Evolutionary conservation across 2,113 vertebrate species (phyloP).

Genomic region (Rana temporaria): DNA sequence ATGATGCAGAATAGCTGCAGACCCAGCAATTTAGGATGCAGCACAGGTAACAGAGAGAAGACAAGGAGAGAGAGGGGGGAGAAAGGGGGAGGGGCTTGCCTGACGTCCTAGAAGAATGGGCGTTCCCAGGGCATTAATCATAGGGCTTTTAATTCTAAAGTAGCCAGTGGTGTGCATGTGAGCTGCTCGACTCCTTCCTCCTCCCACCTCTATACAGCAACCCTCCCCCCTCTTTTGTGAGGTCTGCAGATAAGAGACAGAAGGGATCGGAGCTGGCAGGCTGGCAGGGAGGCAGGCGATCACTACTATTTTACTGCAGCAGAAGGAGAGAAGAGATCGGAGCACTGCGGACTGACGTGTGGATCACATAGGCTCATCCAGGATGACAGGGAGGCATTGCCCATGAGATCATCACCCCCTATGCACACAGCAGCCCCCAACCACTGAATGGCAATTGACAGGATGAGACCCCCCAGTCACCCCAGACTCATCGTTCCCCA

Average conservation of each 20-base stretch:
- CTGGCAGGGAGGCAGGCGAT: slow-evolving; percentile 36
- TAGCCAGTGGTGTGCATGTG: slow-evolving; percentile 47
- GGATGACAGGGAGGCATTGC: too few species aligned
- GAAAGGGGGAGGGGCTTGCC: not conserved
- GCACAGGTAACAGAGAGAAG: slow-evolving; percentile 35
- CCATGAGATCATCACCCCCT: not conserved
- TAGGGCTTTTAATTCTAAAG: slow-evolving; percentile 31
- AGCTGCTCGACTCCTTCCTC: slow-evolving; percentile 39
- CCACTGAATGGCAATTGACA: not conserved
- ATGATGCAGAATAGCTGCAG: slow-evolving; percentile 49
- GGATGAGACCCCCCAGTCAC: slow-evolving; percentile 11
- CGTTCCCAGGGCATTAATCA: slow-evolving; percentile 31
- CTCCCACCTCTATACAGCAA: not conserved
- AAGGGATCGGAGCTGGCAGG: slow-evolving; percentile 3
- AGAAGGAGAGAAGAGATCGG: slow-evolving; percentile 28
- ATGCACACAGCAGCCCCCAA: not conserved
- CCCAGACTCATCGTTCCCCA: slow-evolving; percentile 14
- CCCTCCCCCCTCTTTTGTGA: slow-evolving; percentile 53
- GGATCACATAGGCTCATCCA: too few species aligned
- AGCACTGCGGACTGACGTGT: slow-evolving; percentile 2
- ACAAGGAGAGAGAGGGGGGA: not conserved
- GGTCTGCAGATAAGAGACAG: slow-evolving; percentile 56
- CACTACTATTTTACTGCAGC: slow-evolving; percentile 45
- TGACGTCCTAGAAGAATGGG: slow-evolving; percentile 8
- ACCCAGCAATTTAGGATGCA: slow-evolving; percentile 47